Percentiles rank a stretch among this genome's conserved stretches.
Evolutionary conservation across 2,888 invertebrate genomes (phyloP).

Genomic region (Trachelus tabidus): DNA sequence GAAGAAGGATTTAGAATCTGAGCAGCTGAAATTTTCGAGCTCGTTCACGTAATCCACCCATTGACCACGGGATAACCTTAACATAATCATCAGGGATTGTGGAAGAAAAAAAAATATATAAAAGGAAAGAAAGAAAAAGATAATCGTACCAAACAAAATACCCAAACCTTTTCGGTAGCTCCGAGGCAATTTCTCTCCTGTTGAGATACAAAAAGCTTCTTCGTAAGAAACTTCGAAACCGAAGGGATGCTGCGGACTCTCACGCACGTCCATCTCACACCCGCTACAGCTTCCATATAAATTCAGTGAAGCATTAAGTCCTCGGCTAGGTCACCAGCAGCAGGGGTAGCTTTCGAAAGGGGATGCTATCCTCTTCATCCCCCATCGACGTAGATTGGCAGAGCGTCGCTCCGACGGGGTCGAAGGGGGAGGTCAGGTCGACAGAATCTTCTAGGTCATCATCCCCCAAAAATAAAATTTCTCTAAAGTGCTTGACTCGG

Average conservation of each 20-base stretch:
- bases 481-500: neutral
- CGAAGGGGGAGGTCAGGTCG: neutral
- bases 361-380: neutral
- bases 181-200: neutral
- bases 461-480: neutral
- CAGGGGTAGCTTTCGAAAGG: neutral
- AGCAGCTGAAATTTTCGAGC: neutral
- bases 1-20: neutral
- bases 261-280: neutral
- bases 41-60: neutral
- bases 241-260: neutral
- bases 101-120: neutral
- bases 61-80: slow-evolving; percentile 1
- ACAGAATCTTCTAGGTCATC: neutral
- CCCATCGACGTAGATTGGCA: neutral
- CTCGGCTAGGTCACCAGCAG: neutral
- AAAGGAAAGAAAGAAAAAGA: neutral
- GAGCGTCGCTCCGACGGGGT: neutral
- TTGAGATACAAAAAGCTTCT: neutral
- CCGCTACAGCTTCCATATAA: neutral
- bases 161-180: neutral
- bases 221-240: neutral
- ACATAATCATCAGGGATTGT: neutral
- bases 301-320: slow-evolving; percentile 3
- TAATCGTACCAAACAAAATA: neutral